Base-by-base conservation (phyloP, 1,140 invertebrate species). In the Cotesia vestalis region DNA sequence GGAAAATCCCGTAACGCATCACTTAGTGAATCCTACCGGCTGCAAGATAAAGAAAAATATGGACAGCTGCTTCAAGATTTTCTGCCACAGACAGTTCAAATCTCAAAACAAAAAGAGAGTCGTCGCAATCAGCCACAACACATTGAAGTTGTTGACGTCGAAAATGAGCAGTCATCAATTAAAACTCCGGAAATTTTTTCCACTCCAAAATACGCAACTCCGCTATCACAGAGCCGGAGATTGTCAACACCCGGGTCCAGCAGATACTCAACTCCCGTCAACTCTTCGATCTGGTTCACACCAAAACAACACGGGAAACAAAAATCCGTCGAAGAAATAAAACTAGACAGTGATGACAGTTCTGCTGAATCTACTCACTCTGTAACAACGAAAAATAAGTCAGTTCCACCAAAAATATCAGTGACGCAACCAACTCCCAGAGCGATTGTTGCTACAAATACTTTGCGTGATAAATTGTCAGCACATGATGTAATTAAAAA, bases 21-120 rank as follows among this genome's bases (percentile, higher is more conserved):
- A 0, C 70, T 85, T 17, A 71, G 55, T 4, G 80, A 75, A 36
- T 78, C 82, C 1, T 67, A 77, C 63, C 69, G 69, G 4, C 72
- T 85, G n/a, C 72, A 71, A 8, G 82, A 86, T 51, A 84, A 78
- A 64, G 72, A 75, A 62, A 77, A 84, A n/a, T 86, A 87, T 36
- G 69, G 78, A 14, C 76, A 83, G 27, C 53, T 87, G 71, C 34
- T 87, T 4, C 76, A 82, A 36, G 81, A 79, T 66, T 84, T 81
- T 70, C 20, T 80, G 11, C 77, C 80, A 4, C 74, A 67, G 6
- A 76, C 75, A 34, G 71, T 75, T 46, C 66, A 81, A 6, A 36
- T 78, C 17, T 3, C 79, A 17, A 60, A 73, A 4, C 55, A 60
- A 20, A 80, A 78, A 66, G 64, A 77, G 2, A 73, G 66, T n/a